Conservation (phyloP, 2,888 invertebrate genomes). For the Griposia aprilina region DNA sequence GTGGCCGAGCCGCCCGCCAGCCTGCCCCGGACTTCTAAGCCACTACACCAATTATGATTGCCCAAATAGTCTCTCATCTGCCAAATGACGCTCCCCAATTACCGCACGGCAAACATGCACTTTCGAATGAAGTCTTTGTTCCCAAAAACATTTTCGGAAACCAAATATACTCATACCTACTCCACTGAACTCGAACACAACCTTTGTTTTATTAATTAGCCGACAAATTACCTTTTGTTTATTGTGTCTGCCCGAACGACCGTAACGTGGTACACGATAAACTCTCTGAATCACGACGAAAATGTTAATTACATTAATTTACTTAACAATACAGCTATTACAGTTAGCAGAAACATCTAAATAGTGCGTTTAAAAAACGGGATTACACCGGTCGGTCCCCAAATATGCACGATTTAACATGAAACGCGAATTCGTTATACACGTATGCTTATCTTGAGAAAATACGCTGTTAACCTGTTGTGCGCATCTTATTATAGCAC, state of each 20-base stretch:
- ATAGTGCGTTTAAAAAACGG: constrained; percentile 85
- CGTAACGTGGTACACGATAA: constrained; percentile 69
- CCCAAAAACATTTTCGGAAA: constrained; percentile 28
- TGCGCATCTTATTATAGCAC: constrained; percentile 84
- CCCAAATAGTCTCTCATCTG: constrained; percentile 79
- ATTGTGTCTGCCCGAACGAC: constrained; percentile 67
- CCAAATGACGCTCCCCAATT: constrained; percentile 81
- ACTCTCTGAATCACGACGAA: constrained; percentile 70
- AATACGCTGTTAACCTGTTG: constrained; percentile 88
- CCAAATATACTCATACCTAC: constrained; percentile 40
- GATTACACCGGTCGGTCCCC: constrained; percentile 82
- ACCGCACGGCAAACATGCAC: neutral
- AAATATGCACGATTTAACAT: constrained; percentile 89
- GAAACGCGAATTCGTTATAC: constrained; percentile 90
- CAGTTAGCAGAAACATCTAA: constrained; percentile 86
- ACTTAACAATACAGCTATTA: constrained; percentile 84
- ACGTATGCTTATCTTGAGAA: constrained; percentile 88
- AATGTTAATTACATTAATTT: constrained; percentile 84
- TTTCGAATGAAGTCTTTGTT: constrained; percentile 24
- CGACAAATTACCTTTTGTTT: constrained; percentile 70
- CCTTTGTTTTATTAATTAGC: constrained; percentile 65
- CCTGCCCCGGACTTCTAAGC: constrained; percentile 86
- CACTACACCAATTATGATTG: constrained; percentile 88
- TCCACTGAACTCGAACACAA: constrained; percentile 41
- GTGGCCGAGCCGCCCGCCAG: constrained; percentile 73